These are phyloP conservation scores for Glyphotaelius pellucidus DNA, from an alignment of 2,888 invertebrate genomes.

Conservation along the genomic window DNA sequence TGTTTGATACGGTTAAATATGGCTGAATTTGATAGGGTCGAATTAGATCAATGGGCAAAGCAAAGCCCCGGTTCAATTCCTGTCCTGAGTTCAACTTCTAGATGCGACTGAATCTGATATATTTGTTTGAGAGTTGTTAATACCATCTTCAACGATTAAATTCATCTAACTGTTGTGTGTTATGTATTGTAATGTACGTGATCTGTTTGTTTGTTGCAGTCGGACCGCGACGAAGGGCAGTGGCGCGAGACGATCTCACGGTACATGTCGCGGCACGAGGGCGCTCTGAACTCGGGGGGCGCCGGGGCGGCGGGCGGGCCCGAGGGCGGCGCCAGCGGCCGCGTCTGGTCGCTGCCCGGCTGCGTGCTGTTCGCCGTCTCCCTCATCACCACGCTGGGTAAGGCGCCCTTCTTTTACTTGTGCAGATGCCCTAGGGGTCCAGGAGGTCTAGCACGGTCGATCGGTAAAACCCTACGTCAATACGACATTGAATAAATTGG, in stretches of 20 bases:
- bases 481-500: too few species aligned
- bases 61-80: too few species aligned
- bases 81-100: too few species aligned
- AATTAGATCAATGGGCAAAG: too few species aligned
- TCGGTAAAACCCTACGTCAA: too few species aligned
- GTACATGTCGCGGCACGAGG: constrained; percentile 78
- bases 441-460: too few species aligned
- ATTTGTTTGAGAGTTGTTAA: too few species aligned
- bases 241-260: constrained; percentile 81
- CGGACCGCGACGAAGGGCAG: constrained; percentile 76
- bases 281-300: constrained; percentile 77
- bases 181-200: not conserved
- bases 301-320: constrained; percentile 71
- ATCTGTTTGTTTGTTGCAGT: constrained; percentile 68
- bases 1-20: too few species aligned
- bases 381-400: constrained; percentile 84
- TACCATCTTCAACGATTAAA: too few species aligned
- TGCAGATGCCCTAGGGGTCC: too few species aligned
- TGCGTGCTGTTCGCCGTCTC: constrained; percentile 83
- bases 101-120: too few species aligned
- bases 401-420: constrained; percentile 55
- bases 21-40: too few species aligned
- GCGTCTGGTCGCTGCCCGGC: constrained; percentile 83
- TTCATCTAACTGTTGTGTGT: not conserved
- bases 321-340: constrained; percentile 73